Percentiles rank a stretch among this genome's conserved stretches.
Evolutionary conservation across 2,113 vertebrate species (phyloP).

Genomic region (Passer montanus): DNA sequence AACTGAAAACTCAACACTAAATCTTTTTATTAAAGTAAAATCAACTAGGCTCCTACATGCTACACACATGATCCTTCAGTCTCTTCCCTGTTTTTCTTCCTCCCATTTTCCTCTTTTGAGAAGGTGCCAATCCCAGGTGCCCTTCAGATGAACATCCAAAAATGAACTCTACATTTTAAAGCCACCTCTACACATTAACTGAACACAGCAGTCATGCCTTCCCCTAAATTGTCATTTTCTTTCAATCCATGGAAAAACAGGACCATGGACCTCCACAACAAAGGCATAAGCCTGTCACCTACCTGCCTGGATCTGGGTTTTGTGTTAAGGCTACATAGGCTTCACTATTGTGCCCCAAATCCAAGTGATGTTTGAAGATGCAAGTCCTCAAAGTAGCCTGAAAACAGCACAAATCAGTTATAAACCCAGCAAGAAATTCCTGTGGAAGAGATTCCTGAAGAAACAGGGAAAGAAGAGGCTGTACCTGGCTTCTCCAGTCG

Average conservation of each 20-base stretch:
- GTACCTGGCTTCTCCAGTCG: slow-evolving; percentile 86
- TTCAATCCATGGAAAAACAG: background rate
- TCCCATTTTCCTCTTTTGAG: background rate
- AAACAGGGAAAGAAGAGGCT: background rate
- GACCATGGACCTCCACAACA: background rate
- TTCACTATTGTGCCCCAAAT: slow-evolving; percentile 91
- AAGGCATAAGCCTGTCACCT: slow-evolving; percentile 64
- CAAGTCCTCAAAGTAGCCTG: slow-evolving; percentile 94
- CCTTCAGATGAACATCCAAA: background rate
- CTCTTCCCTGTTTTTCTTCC: background rate
- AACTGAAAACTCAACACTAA: background rate
- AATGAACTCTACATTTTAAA: background rate
- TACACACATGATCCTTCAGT: accelerated
- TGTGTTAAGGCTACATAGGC: slow-evolving; percentile 92
- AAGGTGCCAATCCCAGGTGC: background rate
- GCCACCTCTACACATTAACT: background rate
- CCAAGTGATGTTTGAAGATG: slow-evolving; percentile 96
- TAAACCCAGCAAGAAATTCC: background rate
- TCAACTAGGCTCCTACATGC: background rate
- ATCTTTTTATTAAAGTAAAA: background rate
- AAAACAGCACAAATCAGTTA: background rate
- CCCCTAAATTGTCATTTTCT: accelerated
- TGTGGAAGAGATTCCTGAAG: background rate
- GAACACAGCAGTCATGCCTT: background rate
- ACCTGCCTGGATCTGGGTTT: slow-evolving; percentile 94